Conservation (phyloP, 35 echinoderm and acorn worm species). For the Apostichopus japonicus region DNA sequence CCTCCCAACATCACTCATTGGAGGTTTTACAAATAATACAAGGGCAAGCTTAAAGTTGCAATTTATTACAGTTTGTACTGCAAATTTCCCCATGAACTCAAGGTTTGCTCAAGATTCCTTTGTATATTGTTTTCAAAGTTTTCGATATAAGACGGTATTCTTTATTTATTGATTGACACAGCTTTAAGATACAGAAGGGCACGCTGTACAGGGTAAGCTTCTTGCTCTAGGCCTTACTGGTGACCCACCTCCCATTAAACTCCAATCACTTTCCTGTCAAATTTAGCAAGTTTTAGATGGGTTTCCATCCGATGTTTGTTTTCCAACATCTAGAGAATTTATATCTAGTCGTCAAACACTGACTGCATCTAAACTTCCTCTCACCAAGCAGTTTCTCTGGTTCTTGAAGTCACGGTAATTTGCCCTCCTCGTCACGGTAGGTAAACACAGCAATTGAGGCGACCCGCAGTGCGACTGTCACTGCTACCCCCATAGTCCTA, state of each 20-base stretch:
- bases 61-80: too few species aligned
- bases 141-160: too few species aligned
- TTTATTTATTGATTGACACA: neutral
- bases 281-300: neutral
- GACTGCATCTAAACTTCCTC: neutral
- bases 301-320: neutral
- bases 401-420: neutral
- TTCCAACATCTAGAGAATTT: neutral
- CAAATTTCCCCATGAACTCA: too few species aligned
- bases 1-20: too few species aligned
- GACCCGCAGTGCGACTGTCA: conserved; percentile 2
- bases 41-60: too few species aligned
- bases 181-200: neutral
- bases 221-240: neutral
- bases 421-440: neutral
- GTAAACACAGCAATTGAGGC: neutral
- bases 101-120: too few species aligned
- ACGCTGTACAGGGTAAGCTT: neutral
- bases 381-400: neutral
- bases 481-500: neutral
- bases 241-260: conserved; percentile 6
- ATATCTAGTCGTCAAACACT: neutral
- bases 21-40: too few species aligned
- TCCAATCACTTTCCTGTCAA: conserved; percentile 1
- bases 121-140: too few species aligned